Percentiles rank a stretch among this genome's conserved stretches.
Evolutionary conservation across 2,888 invertebrate species (phyloP).

Genomic region (Trichopria drosophilae): DNA sequence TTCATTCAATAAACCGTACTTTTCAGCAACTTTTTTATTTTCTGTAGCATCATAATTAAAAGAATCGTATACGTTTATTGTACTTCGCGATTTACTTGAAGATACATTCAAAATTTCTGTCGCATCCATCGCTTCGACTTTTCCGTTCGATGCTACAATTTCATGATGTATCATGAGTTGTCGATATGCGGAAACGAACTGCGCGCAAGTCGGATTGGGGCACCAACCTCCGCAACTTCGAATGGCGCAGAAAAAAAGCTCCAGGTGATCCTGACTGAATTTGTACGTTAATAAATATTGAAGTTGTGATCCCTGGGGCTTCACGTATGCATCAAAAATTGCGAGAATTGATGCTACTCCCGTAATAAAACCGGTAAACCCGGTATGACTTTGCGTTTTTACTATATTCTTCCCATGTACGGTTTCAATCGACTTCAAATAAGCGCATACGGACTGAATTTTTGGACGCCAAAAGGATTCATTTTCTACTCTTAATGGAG

Average conservation of each 20-base stretch:
- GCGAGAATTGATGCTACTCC: background rate
- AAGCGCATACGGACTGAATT: background rate
- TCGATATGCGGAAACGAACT: conserved; percentile 20
- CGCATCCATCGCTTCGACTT: conserved; percentile 12
- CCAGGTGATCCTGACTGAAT: too few species aligned
- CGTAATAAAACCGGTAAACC: too few species aligned
- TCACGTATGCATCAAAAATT: background rate
- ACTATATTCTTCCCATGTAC: background rate
- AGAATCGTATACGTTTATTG: conserved; percentile 2
- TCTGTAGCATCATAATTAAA: conserved; percentile 4
- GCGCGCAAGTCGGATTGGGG: conserved; percentile 17
- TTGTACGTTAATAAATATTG: too few species aligned
- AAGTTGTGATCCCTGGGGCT: background rate
- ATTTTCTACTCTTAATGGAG: conserved; percentile 30
- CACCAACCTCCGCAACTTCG: too few species aligned
- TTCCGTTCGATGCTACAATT: conserved; percentile 15
- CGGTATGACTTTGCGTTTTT: background rate
- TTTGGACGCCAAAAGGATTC: conserved; percentile 15
- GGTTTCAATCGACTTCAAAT: background rate
- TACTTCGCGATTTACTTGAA: background rate
- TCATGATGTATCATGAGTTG: conserved; percentile 16
- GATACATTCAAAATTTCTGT: conserved; percentile 12
- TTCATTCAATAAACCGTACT: conserved; percentile 5
- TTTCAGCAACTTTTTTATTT: conserved; percentile 5
- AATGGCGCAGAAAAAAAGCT: too few species aligned